Conservation (phyloP, 2,113 vertebrate genomes). For the Ptilorrhoa leucosticta region DNA sequence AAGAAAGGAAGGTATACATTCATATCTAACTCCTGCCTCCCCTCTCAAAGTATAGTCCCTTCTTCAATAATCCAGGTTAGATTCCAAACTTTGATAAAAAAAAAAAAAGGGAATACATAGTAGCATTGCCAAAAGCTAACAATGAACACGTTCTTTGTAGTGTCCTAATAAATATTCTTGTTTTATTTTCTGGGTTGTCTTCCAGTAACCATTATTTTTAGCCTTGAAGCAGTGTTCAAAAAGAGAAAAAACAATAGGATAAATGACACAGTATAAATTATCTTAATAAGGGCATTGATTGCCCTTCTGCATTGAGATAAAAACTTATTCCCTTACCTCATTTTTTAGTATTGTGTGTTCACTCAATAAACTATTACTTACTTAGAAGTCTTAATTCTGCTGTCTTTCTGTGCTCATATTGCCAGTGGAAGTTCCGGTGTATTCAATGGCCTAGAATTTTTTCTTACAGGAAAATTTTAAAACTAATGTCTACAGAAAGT, state of each 20-base stretch:
- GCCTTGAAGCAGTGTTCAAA: background rate
- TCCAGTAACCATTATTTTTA: background rate
- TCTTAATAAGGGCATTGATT: background rate
- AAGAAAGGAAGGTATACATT: background rate
- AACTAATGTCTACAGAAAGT: background rate
- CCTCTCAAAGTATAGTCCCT: background rate
- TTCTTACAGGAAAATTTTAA: background rate
- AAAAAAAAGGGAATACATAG: background rate
- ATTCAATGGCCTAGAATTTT: background rate
- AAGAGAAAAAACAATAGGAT: background rate
- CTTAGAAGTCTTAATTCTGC: background rate
- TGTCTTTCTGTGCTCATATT: background rate
- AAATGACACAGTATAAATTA: background rate
- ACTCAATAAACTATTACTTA: background rate
- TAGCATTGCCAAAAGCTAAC: background rate
- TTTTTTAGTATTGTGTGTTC: background rate
- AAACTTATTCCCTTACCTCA: background rate
- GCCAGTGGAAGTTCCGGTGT: accelerated
- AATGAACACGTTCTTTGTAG: background rate
- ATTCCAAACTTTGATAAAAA: background rate
- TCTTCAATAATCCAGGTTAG: background rate
- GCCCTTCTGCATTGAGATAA: background rate
- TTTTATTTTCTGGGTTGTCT: background rate
- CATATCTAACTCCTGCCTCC: background rate
- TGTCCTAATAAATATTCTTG: background rate